phyloP scores from a whole-genome alignment of 2,797 vertebrate species.

The Pteropus rufus region DNA sequence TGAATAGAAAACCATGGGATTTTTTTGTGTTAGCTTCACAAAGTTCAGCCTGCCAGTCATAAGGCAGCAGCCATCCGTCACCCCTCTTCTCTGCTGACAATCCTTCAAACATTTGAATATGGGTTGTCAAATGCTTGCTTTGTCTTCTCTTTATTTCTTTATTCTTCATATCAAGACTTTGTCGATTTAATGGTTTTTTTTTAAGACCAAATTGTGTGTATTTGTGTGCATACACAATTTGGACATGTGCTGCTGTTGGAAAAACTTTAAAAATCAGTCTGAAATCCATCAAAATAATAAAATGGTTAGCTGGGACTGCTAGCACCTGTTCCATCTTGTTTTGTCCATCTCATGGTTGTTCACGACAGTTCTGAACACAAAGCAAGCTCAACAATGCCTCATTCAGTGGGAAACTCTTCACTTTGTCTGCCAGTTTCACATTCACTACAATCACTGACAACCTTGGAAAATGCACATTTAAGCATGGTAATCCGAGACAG shows the following conservation, averaged over 20 bases:
- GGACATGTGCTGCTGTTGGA: neutral
- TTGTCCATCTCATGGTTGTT: slow-evolving; percentile 16
- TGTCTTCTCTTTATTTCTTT: slow-evolving; percentile 12
- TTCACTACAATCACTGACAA: slow-evolving; percentile 30
- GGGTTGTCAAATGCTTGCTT: neutral
- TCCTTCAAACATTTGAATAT: neutral
- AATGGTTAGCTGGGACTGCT: slow-evolving; percentile 32
- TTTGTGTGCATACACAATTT: neutral
- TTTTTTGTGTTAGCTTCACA: neutral
- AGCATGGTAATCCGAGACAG: slow-evolving; percentile 65
- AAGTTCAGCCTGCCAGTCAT: neutral
- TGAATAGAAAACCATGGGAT: neutral
- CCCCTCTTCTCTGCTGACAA: neutral
- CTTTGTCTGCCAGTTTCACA: slow-evolving; percentile 40
- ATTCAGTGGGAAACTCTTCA: neutral
- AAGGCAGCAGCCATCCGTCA: neutral
- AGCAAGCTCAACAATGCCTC: slow-evolving; percentile 31
- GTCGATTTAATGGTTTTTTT: neutral
- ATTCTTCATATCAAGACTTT: neutral
- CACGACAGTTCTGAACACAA: neutral
- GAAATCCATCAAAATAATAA: slow-evolving; percentile 47
- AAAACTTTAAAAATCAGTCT: slow-evolving; percentile 18
- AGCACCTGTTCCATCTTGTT: slow-evolving; percentile 48
- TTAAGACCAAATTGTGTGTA: neutral
- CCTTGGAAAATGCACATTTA: slow-evolving; percentile 62